phyloP scores from a whole-genome alignment of 2,797 vertebrate genomes.

The Lagocephalus sceleratus region DNA sequence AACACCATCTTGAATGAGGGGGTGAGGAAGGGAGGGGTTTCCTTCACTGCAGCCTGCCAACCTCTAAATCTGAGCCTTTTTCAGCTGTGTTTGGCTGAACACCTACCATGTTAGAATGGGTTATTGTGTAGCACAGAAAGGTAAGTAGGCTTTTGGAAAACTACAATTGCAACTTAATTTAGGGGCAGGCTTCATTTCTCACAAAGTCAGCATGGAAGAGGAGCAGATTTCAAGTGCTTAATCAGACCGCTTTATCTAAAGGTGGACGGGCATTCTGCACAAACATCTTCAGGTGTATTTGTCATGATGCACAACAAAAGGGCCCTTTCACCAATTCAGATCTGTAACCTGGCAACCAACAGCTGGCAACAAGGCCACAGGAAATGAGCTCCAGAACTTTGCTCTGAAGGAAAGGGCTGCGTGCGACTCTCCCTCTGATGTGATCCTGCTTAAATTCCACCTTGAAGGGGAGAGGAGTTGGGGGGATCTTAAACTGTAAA shows the following conservation, averaged over 20 bases:
- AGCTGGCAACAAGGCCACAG: constrained; percentile 20
- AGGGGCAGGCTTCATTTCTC: no score
- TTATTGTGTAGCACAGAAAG: no score
- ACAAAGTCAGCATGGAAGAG: no score
- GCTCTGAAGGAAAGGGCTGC: constrained; percentile 10
- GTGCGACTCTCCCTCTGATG: not conserved
- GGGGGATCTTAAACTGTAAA: constrained; percentile 21
- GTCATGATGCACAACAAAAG: constrained; percentile 20
- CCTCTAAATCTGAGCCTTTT: no score
- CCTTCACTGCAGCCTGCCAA: no score
- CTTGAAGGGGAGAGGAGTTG: constrained; percentile 24
- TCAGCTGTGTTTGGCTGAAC: no score
- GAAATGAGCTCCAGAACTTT: constrained; percentile 8
- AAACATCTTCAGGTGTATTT: constrained; percentile 13
- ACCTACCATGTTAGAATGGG: no score
- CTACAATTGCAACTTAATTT: no score
- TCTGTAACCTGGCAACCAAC: constrained; percentile 43
- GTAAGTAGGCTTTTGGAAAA: no score
- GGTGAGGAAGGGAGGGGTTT: no score
- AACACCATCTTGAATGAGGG: no score
- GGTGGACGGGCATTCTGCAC: not conserved
- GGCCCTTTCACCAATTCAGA: constrained; percentile 28
- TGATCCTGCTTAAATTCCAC: constrained; percentile 11
- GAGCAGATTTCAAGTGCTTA: not conserved
- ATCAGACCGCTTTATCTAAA: no score